These are phyloP conservation scores for Parazoanthus darwini DNA, from an alignment of 92 coral and sea anemone genomes.

Conservation along the genomic window DNA sequence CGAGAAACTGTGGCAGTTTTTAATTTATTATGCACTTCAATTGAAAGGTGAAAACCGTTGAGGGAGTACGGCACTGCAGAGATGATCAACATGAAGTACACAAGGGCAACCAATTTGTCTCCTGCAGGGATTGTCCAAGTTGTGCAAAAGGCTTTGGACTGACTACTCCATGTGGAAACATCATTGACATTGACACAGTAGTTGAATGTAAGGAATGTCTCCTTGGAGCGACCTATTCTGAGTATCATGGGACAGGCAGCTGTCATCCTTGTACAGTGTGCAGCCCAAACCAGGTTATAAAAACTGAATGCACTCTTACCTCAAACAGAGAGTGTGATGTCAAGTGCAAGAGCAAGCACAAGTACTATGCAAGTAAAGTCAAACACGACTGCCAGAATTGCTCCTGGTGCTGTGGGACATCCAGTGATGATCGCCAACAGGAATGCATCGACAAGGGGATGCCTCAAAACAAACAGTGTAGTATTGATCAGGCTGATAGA, in stretches of 20 bases:
- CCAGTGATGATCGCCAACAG: slow-evolving; percentile 40
- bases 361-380: slow-evolving; percentile 50
- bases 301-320: slow-evolving; percentile 44
- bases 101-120: not conserved
- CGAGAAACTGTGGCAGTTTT: no score
- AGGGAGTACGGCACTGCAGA: slow-evolving; percentile 5
- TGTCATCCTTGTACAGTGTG: slow-evolving; percentile 64
- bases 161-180: slow-evolving; percentile 52
- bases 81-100: slow-evolving; percentile 12
- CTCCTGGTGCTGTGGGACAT: slow-evolving; percentile 74
- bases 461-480: slow-evolving; percentile 63
- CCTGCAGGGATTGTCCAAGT: slow-evolving; percentile 47
- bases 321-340: slow-evolving; percentile 53
- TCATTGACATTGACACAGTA: slow-evolving; percentile 15
- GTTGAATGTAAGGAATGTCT: slow-evolving; percentile 51
- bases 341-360: slow-evolving; percentile 59
- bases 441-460: slow-evolving; percentile 67
- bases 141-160: slow-evolving; percentile 58
- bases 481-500: slow-evolving; percentile 13
- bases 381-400: slow-evolving; percentile 57
- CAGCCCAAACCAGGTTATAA: slow-evolving; percentile 58
- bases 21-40: not conserved
- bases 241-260: slow-evolving; percentile 29
- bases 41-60: not conserved
- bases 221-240: slow-evolving; percentile 61